These are phyloP conservation scores for Drosophila rhopaloa DNA, from an alignment of 1,140 invertebrate genomes.

Conservation along the genomic window DNA sequence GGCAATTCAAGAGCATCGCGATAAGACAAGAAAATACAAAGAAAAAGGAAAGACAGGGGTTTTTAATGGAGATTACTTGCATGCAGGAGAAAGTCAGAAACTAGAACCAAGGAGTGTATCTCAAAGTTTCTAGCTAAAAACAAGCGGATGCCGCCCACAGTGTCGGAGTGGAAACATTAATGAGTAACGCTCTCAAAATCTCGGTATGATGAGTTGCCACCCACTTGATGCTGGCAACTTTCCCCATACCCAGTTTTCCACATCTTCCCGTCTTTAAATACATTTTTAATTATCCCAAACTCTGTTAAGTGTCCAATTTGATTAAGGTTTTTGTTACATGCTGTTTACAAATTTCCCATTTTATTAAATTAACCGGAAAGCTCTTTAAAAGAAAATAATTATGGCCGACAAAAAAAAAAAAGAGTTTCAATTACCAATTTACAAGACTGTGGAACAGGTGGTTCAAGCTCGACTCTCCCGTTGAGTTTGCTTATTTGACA, in stretches of 20 bases:
- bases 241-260: constrained; percentile 6
- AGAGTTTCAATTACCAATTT: constrained; percentile 63
- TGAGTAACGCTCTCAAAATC: not conserved
- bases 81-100: constrained; percentile 28
- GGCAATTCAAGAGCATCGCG: constrained; percentile 76
- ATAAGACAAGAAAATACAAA: constrained; percentile 36
- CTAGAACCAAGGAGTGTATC: constrained; percentile 28
- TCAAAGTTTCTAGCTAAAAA: not conserved
- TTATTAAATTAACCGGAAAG: constrained; percentile 35
- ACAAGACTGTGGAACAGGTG: constrained; percentile 31
- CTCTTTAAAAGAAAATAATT: constrained; percentile 41
- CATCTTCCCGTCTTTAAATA: constrained; percentile 10
- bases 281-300: constrained; percentile 36
- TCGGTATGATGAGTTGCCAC: constrained; percentile 20
- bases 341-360: constrained; percentile 22
- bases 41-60: constrained; percentile 10
- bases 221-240: constrained; percentile 32
- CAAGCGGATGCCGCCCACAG: constrained; percentile 33
- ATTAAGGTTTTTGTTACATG: constrained; percentile 12
- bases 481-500: constrained; percentile 48
- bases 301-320: constrained; percentile 14
- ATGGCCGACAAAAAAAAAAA: constrained; percentile 19
- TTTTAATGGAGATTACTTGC: not conserved
- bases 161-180: constrained; percentile 10
- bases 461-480: constrained; percentile 25